phyloP scores from a whole-genome alignment of 2,797 vertebrate genomes.

The Kryptolebias ocellatus region DNA sequence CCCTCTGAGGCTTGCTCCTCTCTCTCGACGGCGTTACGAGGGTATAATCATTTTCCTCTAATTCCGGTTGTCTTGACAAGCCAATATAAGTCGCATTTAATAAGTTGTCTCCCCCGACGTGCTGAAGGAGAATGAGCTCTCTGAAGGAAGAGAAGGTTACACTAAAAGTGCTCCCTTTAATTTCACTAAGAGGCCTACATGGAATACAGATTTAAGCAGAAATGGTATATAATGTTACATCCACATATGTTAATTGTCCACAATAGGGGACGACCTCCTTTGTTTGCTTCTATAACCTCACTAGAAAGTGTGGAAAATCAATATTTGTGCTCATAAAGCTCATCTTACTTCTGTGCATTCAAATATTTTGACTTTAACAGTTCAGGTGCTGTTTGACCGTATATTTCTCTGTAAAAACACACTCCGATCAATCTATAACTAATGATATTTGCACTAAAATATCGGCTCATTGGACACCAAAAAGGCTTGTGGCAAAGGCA shows the following conservation, averaged over 20 bases:
- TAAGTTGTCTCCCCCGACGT: slow-evolving; percentile 38
- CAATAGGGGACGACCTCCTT: background rate
- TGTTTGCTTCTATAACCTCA: no score
- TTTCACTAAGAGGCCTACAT: slow-evolving; percentile 15
- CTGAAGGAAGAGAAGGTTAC: slow-evolving; percentile 45
- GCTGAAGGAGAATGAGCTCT: slow-evolving; percentile 22
- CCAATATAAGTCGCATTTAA: slow-evolving; percentile 32
- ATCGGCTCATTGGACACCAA: background rate
- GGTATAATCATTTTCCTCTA: slow-evolving; percentile 36
- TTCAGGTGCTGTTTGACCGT: no score
- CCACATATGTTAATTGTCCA: slow-evolving; percentile 16
- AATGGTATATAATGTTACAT: slow-evolving; percentile 4
- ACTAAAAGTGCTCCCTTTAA: slow-evolving; percentile 45
- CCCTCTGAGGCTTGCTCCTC: slow-evolving; percentile 8
- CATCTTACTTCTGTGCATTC: background rate
- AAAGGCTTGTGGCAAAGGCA: no score
- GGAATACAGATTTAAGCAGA: slow-evolving; percentile 34
- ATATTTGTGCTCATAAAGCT: background rate
- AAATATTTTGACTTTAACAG: background rate
- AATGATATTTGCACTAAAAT: background rate
- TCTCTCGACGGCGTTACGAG: background rate
- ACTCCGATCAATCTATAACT: background rate
- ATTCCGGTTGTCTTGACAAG: slow-evolving; percentile 12
- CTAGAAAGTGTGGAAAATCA: no score
- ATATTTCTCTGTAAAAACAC: no score